phyloP scores from a whole-genome alignment of 2,113 vertebrate genomes.

The Sorex fumeus region DNA sequence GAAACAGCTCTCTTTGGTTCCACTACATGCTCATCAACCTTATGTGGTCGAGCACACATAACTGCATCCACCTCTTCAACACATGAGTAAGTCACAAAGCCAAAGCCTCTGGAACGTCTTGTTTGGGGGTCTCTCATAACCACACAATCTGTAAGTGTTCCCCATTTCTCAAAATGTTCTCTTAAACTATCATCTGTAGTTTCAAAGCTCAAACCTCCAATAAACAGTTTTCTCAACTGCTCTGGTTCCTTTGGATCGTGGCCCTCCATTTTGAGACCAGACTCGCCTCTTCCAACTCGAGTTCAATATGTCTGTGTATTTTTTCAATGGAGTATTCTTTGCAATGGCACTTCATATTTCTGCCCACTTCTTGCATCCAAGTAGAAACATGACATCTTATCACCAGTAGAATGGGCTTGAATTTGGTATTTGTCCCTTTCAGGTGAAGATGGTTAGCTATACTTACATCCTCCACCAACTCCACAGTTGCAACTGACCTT shows the following conservation, averaged over 20 bases:
- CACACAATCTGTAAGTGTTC: conserved; percentile 98
- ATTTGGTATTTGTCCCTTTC: not conserved
- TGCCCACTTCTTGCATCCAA: not conserved
- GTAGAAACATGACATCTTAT: not conserved
- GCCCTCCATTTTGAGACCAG: no score
- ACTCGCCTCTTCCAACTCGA: no score
- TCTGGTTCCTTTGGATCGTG: no score
- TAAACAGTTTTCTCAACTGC: no score
- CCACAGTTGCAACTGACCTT: no score
- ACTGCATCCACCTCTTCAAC: conserved; percentile 96
- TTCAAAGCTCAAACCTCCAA: no score
- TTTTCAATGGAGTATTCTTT: not conserved
- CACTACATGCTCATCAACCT: no score
- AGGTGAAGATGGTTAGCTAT: not conserved
- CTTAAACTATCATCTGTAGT: no score
- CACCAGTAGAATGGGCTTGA: no score
- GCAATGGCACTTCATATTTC: not conserved
- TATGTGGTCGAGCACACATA: conserved; percentile 96
- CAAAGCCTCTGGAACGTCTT: conserved; percentile 97
- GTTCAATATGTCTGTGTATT: no score
- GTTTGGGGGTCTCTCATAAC: conserved; percentile 98
- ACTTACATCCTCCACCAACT: not conserved
- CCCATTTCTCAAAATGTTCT: conserved; percentile 99
- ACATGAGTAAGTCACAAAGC: conserved; percentile 97
- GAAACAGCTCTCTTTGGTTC: no score